A percentile compares a stretch with the other conserved stretches of the same genome.
Conservation (phyloP, 2,797 vertebrate genomes). For the Myotis findleyi region DNA sequence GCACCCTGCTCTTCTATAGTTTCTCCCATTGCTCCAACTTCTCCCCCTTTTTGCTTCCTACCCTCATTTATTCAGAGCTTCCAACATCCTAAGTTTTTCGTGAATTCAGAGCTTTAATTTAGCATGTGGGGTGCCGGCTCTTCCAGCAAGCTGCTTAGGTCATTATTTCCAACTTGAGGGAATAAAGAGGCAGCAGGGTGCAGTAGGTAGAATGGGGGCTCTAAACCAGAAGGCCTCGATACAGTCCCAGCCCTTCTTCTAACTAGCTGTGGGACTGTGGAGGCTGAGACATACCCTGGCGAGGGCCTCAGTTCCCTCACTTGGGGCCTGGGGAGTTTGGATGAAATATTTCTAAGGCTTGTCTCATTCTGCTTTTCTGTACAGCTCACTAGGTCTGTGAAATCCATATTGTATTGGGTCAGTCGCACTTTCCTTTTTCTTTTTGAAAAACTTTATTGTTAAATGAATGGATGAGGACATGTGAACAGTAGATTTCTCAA, state of each 20-base stretch:
- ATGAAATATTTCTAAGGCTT: not conserved
- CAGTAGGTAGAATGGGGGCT: not conserved
- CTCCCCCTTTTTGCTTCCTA: conserved; percentile 72
- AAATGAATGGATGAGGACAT: conserved; percentile 2
- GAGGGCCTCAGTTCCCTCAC: not conserved
- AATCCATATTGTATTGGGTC: not conserved
- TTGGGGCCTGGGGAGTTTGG: not conserved
- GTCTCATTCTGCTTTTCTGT: not conserved
- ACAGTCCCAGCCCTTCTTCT: not conserved
- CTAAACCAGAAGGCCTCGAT: conserved; percentile 50
- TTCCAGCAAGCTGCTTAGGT: conserved; percentile 84
- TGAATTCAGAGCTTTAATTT: conserved; percentile 85
- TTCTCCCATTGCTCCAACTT: not conserved
- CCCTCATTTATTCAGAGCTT: conserved; percentile 76
- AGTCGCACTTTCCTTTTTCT: not conserved
- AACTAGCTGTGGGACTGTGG: not conserved
- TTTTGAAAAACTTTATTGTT: conserved; percentile 58
- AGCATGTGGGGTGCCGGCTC: conserved; percentile 82
- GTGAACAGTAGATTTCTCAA: conserved; percentile 63
- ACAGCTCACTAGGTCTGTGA: not conserved
- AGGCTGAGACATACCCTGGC: not conserved
- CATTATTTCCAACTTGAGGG: conserved; percentile 85
- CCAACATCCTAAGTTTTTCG: conserved; percentile 83
- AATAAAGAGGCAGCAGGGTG: conserved; percentile 78
- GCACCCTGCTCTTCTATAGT: not conserved